Percentiles rank a stretch among this genome's conserved stretches.
phyloP scores from a whole-genome alignment of 2,113 vertebrate genomes.

The Tragelaphus strepsiceros region DNA sequence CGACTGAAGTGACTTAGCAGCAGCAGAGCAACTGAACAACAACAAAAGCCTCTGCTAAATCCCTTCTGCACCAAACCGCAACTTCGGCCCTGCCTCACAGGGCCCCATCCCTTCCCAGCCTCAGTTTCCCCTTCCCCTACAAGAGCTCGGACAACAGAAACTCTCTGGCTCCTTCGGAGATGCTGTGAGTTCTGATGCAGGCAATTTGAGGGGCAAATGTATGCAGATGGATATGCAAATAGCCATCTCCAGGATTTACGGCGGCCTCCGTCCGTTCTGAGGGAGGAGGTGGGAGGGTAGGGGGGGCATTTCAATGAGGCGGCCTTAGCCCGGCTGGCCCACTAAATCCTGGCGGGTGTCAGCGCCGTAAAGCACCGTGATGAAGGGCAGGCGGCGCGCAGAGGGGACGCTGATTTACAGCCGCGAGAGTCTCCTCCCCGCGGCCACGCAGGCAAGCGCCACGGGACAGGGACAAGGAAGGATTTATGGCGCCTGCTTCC shows the following conservation, averaged over 20 bases:
- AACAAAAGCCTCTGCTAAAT: not conserved
- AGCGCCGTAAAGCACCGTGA: slow-evolving; percentile 67
- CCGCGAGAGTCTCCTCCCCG: not conserved
- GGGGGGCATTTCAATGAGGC: slow-evolving; percentile 54
- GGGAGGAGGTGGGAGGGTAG: slow-evolving; percentile 1
- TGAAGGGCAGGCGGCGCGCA: slow-evolving; percentile 49
- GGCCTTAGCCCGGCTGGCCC: slow-evolving; percentile 34
- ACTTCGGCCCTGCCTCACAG: not conserved
- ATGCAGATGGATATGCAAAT: slow-evolving; percentile 72
- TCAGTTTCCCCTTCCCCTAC: slow-evolving; percentile 10
- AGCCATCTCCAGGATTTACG: slow-evolving; percentile 57
- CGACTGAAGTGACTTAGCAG: not conserved
- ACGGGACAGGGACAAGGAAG: slow-evolving; percentile 36
- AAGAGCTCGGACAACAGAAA: not conserved
- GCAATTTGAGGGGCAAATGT: slow-evolving; percentile 51
- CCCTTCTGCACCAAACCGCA: rapidly evolving
- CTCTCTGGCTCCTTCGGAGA: not conserved
- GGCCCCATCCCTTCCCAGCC: not conserved
- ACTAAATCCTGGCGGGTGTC: slow-evolving; percentile 71
- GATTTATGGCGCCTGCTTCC: slow-evolving; percentile 60
- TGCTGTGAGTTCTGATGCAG: not conserved
- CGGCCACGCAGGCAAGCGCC: not conserved
- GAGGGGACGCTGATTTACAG: slow-evolving; percentile 60
- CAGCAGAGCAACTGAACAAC: not conserved
- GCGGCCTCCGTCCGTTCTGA: slow-evolving; percentile 6